phyloP scores from a whole-genome alignment of 2,113 vertebrate species.

The Pluvialis apricaria region DNA sequence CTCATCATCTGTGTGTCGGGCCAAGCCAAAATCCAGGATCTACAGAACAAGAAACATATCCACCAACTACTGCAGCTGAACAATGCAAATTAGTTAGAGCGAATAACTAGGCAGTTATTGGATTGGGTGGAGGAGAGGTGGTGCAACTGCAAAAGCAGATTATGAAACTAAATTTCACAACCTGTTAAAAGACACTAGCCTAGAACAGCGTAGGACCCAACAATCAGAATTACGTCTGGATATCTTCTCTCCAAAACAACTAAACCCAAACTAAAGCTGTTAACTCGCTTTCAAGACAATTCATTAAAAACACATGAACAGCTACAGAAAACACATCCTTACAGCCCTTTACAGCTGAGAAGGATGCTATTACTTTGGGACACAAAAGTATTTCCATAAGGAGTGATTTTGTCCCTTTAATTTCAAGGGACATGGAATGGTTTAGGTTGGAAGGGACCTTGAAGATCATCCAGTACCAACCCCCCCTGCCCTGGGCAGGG shows the following conservation, averaged over 20 bases:
- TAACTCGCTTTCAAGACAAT: background rate
- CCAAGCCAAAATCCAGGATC: constrained; percentile 98
- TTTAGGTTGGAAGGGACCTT: too few relatives aligned
- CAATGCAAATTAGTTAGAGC: background rate
- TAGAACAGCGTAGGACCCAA: background rate
- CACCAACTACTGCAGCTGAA: background rate
- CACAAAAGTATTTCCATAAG: background rate
- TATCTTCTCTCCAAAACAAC: background rate
- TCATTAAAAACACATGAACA: background rate
- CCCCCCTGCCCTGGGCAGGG: too few relatives aligned
- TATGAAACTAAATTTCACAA: constrained; percentile 28
- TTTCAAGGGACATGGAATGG: background rate
- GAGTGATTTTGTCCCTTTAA: background rate
- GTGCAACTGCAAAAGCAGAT: background rate
- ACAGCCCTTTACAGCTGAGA: background rate
- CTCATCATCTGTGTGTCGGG: constrained; percentile 95
- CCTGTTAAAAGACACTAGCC: background rate
- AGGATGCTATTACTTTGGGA: background rate
- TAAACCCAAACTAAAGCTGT: background rate
- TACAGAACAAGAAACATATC: constrained; percentile 44
- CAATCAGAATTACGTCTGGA: background rate
- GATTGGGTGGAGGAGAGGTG: background rate
- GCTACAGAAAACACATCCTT: background rate
- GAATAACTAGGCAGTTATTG: background rate
- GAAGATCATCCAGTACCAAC: too few relatives aligned